Evolutionary conservation across 2,113 vertebrate species (phyloP).

Genomic region (Rhinoptilus africanus): DNA sequence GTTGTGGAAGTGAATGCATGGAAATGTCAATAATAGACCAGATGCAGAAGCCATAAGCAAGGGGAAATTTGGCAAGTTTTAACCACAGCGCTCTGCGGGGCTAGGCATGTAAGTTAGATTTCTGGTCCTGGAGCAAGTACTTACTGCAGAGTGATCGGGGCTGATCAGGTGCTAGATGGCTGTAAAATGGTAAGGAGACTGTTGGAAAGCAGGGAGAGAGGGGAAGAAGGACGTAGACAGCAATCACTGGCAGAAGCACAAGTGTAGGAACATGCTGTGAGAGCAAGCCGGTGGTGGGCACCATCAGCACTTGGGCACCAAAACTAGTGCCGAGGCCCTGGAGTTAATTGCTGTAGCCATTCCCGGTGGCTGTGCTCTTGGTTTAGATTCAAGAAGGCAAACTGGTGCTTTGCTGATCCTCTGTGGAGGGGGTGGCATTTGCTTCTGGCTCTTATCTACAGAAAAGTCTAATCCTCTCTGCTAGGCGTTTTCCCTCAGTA

Average conservation of each 20-base stretch:
- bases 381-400: background rate
- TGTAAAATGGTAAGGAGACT: background rate
- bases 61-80: background rate
- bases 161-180: background rate
- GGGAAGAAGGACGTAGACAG: background rate
- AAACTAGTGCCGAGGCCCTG: background rate
- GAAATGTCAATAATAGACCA: background rate
- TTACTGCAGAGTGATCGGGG: background rate
- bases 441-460: background rate
- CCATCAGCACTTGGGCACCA: background rate
- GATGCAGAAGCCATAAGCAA: background rate
- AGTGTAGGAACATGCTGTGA: background rate
- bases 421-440: background rate
- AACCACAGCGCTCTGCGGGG: background rate
- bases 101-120: background rate
- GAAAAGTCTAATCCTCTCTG: background rate
- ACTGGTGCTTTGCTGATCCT: background rate
- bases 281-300: background rate
- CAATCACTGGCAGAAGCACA: background rate
- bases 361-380: rapidly evolving
- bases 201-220: background rate
- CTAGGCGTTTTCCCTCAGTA: background rate
- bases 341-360: background rate
- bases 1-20: background rate
- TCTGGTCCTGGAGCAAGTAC: background rate